Percentiles rank a stretch among this genome's conserved stretches.
phyloP scores from a whole-genome alignment of 2,113 vertebrate species.

The Sphaerodactylus townsendi region DNA sequence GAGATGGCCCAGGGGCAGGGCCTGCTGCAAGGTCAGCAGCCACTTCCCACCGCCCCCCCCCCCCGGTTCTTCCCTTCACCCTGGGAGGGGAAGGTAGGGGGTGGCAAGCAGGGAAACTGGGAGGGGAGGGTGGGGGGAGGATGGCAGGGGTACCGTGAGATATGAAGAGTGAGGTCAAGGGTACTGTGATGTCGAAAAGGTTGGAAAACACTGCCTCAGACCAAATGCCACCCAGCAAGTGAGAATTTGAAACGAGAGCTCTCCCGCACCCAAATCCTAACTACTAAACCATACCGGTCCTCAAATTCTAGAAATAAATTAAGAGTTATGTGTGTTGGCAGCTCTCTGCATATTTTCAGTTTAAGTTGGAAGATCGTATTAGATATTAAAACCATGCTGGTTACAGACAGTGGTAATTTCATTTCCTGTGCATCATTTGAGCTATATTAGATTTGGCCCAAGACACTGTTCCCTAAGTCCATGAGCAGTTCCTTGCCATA shows the following conservation, averaged over 20 bases:
- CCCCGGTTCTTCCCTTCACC: no score
- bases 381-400: neutral
- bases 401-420: neutral
- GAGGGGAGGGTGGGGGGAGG: no score
- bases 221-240: neutral
- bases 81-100: no score
- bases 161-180: no score
- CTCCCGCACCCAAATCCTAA: neutral
- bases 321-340: neutral
- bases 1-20: no score
- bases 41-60: no score
- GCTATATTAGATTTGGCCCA: constrained; percentile 13
- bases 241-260: neutral
- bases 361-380: neutral
- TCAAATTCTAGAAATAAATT: neutral
- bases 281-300: neutral
- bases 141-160: no score
- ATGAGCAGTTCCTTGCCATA: constrained; percentile 4
- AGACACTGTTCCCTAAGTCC: constrained; percentile 3
- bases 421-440: constrained; percentile 1
- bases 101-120: no score
- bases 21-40: no score
- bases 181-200: no score
- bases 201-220: no score
- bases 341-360: neutral